Conservation (phyloP, 2,888 invertebrate species). For the Teleiodes luculella region DNA sequence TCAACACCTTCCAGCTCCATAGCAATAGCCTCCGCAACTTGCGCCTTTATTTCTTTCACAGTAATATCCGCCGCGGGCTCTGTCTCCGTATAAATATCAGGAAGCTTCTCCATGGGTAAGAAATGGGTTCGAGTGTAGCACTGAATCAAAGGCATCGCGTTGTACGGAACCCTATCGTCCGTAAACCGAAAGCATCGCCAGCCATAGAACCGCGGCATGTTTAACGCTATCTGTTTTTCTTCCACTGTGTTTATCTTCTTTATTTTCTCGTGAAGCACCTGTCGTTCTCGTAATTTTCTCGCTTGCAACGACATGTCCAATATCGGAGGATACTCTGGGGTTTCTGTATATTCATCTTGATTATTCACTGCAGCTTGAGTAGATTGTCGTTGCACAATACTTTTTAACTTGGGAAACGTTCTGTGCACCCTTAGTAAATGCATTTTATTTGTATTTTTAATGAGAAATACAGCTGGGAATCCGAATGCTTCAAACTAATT, state of each 20-base stretch:
- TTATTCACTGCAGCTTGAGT: slow-evolving; percentile 49
- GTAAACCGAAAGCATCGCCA: slow-evolving; percentile 81
- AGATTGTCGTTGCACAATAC: slow-evolving; percentile 36
- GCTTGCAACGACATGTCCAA: slow-evolving; percentile 77
- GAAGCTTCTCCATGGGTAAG: slow-evolving; percentile 77
- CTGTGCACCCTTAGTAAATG: slow-evolving; percentile 51
- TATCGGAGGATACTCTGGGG: slow-evolving; percentile 80
- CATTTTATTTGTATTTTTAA: slow-evolving; percentile 41
- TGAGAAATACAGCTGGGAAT: not conserved
- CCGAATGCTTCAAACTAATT: not conserved
- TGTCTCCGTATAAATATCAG: slow-evolving; percentile 76
- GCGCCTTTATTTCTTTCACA: slow-evolving; percentile 73
- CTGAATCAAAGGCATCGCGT: slow-evolving; percentile 83
- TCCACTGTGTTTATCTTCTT: slow-evolving; percentile 84
- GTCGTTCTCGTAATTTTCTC: slow-evolving; percentile 61
- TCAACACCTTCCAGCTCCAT: slow-evolving; percentile 79
- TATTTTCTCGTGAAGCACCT: slow-evolving; percentile 78
- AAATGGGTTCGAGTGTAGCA: slow-evolving; percentile 89
- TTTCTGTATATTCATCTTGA: slow-evolving; percentile 63
- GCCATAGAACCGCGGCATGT: slow-evolving; percentile 90
- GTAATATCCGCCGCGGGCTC: slow-evolving; percentile 65
- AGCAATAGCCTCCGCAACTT: slow-evolving; percentile 81
- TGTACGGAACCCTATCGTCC: slow-evolving; percentile 81
- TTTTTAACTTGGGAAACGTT: slow-evolving; percentile 53
- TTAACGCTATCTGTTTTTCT: slow-evolving; percentile 89